Conservation (phyloP, 2,888 invertebrate genomes). For the Rotaria macrura region DNA sequence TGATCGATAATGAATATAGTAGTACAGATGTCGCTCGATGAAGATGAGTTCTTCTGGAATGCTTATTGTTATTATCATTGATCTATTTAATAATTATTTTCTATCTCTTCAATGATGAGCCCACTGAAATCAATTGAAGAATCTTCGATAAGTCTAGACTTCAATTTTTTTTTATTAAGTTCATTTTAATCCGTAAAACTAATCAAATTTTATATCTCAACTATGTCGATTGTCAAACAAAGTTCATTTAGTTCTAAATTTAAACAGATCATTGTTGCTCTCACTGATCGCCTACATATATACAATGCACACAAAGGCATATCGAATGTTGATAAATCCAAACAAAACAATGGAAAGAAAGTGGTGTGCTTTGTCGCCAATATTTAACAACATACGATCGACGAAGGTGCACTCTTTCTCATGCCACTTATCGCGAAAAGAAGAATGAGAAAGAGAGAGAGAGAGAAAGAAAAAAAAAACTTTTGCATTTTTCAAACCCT, state of each 20-base stretch:
- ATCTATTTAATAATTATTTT: too few species aligned
- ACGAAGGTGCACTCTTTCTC: background rate
- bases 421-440: background rate
- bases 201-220: background rate
- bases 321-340: conserved; percentile 15
- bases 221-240: background rate
- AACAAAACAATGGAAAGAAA: background rate
- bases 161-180: background rate
- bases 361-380: background rate
- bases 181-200: background rate
- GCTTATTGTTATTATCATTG: too few species aligned
- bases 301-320: conserved; percentile 4
- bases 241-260: conserved; percentile 4
- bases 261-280: conserved; percentile 3
- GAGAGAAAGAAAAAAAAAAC: background rate
- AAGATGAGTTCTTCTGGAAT: background rate
- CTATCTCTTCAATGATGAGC: background rate
- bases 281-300: background rate
- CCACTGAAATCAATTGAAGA: background rate
- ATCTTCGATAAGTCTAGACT: background rate
- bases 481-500: conserved; percentile 11
- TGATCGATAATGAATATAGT: too few species aligned
- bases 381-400: conserved; percentile 8
- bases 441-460: background rate
- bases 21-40: background rate